phyloP scores from a whole-genome alignment of 2,113 vertebrate genomes.

The Dolichotis patagonum region DNA sequence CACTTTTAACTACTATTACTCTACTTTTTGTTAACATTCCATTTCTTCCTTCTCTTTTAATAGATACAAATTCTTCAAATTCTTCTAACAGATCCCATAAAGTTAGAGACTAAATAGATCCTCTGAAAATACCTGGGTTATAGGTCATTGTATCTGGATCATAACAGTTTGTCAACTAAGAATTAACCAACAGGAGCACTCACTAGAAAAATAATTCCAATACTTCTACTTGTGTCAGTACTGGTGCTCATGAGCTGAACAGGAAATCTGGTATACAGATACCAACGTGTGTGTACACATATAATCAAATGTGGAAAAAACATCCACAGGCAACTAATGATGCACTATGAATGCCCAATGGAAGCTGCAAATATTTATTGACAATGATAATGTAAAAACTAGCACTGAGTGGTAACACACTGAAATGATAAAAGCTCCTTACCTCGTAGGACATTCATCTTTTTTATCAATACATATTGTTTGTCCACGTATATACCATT shows the following conservation, averaged over 20 bases:
- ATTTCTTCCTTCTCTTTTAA: conserved; percentile 45
- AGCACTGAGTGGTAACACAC: neutral
- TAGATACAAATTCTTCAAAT: neutral
- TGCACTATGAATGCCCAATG: neutral
- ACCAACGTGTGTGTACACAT: neutral
- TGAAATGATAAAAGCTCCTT: conserved; percentile 65
- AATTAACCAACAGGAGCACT: conserved; percentile 51
- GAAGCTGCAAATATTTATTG: neutral
- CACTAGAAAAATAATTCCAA: conserved; percentile 22
- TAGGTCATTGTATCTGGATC: conserved; percentile 25
- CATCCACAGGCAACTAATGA: neutral
- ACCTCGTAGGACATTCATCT: conserved; percentile 97
- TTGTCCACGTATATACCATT: conserved; percentile 97
- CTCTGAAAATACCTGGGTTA: neutral
- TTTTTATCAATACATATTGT: conserved; percentile 97
- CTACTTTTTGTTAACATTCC: conserved; percentile 50
- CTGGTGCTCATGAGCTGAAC: neutral
- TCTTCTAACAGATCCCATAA: neutral
- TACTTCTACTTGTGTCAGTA: neutral
- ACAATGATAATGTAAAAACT: neutral
- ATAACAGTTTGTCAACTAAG: conserved; percentile 7
- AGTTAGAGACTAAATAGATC: neutral
- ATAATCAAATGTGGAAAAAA: conserved; percentile 33
- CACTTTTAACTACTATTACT: conserved; percentile 17
- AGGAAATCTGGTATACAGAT: neutral